Base-by-base conservation (phyloP, 2,888 invertebrate species). In the Danaus chrysippus region DNA sequence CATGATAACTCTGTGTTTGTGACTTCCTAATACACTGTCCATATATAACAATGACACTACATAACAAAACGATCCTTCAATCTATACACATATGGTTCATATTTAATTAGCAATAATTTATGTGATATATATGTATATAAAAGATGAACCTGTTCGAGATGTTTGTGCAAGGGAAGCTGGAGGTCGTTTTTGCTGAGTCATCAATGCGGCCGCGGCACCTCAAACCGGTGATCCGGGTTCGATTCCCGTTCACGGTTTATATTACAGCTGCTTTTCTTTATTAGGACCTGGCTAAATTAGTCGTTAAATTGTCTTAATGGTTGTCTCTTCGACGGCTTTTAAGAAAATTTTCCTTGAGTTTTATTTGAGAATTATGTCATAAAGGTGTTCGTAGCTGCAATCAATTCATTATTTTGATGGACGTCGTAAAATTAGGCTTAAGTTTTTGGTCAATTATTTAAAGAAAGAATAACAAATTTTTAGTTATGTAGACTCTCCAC, bases 241-340 rank as follows among this genome's bases (percentile, higher is more conserved):
- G 58, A n/a, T 53, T 52, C 58, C 58, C 42, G 49, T 52, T 53
- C 19, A 58, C 53, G 53, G 58, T 58, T 58, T 58, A 52, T 58
- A 42, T 58, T 58, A 58, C 58, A 58, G 42, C 58, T 42, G 42
- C 53, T 58, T 58, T 58, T 56, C 44, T 12, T 53, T 42, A 9
- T 5, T 2, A 6, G 13, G 23, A 17, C 17, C 10, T 49, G n/a
- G 49, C 9, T 17, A 49, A 17, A 17, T 49, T 49, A 49, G 23
- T 34, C 23, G 6, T 6, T 6, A 34, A 34, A 34, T 34, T 34
- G 8, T 34, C 3, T 34, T 34, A 34, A 34, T 34, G 23, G 23
- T 34, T 34, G 23, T 34, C 23, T 34, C 23, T 1, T 34, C 23
- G 6, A 34, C 3, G 23, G 23, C 23, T 34, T 6, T 34, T 34